Conservation (phyloP, 2,888 invertebrate species). For the Limnephilus rhombicus region DNA sequence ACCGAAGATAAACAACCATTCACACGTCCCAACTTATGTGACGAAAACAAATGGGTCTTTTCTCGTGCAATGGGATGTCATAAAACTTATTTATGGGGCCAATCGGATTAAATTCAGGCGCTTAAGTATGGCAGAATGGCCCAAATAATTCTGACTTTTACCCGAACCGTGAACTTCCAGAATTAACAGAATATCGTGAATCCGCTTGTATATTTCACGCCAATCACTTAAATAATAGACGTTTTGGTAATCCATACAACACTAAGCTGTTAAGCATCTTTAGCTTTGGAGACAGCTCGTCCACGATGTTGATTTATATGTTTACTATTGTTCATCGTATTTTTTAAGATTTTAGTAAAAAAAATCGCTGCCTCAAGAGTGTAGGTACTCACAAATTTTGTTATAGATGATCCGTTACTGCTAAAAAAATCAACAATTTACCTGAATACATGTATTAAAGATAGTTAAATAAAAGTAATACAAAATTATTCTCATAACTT, state of each 20-base stretch:
- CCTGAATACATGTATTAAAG: too few relatives aligned
- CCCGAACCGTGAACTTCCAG: background rate
- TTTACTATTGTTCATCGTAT: background rate
- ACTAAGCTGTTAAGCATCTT: background rate
- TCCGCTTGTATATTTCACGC: background rate
- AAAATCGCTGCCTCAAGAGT: too few relatives aligned
- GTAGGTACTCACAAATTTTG: too few relatives aligned
- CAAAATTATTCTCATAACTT: too few relatives aligned
- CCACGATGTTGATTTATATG: too few relatives aligned
- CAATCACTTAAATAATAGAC: background rate
- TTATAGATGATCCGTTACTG: too few relatives aligned
- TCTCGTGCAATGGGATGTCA: background rate
- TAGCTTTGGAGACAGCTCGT: background rate
- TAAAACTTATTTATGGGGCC: background rate
- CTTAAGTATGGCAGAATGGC: background rate
- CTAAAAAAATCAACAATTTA: too few relatives aligned
- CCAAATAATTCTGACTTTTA: background rate
- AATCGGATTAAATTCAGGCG: background rate
- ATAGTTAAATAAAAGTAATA: too few relatives aligned
- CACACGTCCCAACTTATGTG: background rate
- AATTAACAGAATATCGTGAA: background rate
- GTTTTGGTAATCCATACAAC: background rate
- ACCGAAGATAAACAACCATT: background rate
- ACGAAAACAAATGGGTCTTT: background rate
- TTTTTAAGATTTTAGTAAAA: too few relatives aligned